These are phyloP conservation scores for Lycocerus yunnanus DNA, from an alignment of 2,888 invertebrate species.

Conservation along the genomic window DNA sequence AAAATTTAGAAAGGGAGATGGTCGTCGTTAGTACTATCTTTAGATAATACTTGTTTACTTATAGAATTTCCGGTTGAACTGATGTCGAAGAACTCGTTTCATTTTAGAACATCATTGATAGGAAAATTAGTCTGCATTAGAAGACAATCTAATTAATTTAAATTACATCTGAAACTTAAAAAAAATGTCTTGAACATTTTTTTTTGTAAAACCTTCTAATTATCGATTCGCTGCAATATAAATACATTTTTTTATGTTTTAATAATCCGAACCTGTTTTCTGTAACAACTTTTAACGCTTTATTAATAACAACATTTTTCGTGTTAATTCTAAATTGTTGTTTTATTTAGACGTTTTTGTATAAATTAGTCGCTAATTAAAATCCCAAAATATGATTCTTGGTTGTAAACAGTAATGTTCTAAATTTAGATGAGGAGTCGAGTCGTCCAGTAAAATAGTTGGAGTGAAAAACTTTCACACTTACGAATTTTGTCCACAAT, in stretches of 20 bases:
- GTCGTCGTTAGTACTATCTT: slow-evolving; percentile 13
- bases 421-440: background rate
- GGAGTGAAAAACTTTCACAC: background rate
- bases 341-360: background rate
- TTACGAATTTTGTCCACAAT: background rate
- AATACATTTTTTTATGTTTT: background rate
- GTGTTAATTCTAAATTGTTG: background rate
- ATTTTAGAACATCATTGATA: slow-evolving; percentile 8
- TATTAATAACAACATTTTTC: background rate
- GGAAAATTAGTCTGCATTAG: slow-evolving; percentile 7
- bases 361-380: background rate
- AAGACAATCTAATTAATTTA: background rate
- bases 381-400: background rate
- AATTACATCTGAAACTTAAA: background rate
- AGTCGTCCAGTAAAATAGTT: background rate
- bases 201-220: background rate
- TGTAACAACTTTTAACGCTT: background rate
- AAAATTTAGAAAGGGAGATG: slow-evolving; percentile 16
- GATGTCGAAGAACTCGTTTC: background rate
- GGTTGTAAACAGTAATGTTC: background rate
- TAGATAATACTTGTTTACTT: slow-evolving; percentile 19
- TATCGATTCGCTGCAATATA: background rate
- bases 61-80: slow-evolving; percentile 18
- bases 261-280: background rate
- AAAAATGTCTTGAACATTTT: background rate